These are phyloP conservation scores for Phragmatobia fuliginosa DNA, from an alignment of 2,888 invertebrate genomes.

Conservation along the genomic window DNA sequence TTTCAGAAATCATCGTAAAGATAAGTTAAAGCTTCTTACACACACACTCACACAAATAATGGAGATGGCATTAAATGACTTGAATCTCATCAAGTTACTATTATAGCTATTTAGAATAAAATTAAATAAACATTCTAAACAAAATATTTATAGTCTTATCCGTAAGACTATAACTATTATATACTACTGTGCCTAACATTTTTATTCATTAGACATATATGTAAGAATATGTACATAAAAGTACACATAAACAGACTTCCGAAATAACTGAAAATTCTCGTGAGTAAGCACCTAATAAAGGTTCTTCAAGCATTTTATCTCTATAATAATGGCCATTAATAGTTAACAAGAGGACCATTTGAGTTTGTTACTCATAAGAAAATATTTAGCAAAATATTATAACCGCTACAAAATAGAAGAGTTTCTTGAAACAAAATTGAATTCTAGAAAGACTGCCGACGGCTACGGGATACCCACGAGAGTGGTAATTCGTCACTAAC, in stretches of 20 bases:
- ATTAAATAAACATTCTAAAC: no score
- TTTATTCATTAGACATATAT: background rate
- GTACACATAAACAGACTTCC: background rate
- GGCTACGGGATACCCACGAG: slow-evolving; percentile 33
- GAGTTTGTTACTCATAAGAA: background rate
- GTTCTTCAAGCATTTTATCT: slow-evolving; percentile 1
- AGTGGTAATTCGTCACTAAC: slow-evolving; percentile 37
- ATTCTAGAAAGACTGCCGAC: slow-evolving; percentile 22
- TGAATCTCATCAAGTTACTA: no score
- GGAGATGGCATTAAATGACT: no score
- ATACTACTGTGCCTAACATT: background rate
- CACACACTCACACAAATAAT: no score
- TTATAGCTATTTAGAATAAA: no score
- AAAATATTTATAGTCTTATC: no score
- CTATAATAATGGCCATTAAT: slow-evolving; percentile 4
- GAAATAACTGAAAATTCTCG: background rate
- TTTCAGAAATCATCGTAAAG: no score
- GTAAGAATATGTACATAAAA: background rate
- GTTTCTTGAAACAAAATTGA: slow-evolving; percentile 9
- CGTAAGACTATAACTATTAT: background rate
- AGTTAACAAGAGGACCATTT: slow-evolving; percentile 2
- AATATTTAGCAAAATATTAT: background rate
- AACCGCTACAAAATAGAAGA: background rate
- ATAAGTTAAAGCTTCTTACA: no score
- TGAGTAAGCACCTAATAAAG: background rate